phyloP scores from a whole-genome alignment of 2,888 invertebrate genomes.

The Zygogramma bicolorata region DNA sequence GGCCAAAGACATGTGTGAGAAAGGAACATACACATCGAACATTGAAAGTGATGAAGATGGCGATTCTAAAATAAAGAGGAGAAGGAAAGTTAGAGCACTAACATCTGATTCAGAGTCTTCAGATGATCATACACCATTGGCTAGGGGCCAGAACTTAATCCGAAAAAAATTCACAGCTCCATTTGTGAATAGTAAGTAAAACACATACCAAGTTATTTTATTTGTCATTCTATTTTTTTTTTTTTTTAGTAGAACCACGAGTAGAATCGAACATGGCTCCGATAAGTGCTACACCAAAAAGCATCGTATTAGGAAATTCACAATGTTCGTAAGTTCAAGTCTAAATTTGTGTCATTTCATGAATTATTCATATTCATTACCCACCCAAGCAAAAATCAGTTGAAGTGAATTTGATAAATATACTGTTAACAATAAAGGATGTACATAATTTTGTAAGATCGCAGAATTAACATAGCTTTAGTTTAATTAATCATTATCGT shows the following conservation, averaged over 20 bases:
- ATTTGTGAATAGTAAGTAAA: constrained; percentile 19
- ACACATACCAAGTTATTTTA: constrained; percentile 15
- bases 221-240: constrained; percentile 15
- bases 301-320: constrained; percentile 16
- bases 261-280: constrained; percentile 15
- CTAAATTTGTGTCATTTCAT: constrained; percentile 17
- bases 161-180: constrained; percentile 15
- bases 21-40: constrained; percentile 19
- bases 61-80: constrained; percentile 9
- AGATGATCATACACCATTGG: constrained; percentile 14
- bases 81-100: constrained; percentile 4
- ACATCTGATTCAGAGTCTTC: constrained; percentile 15
- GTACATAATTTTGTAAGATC: constrained; percentile 17
- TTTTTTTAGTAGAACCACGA: neutral
- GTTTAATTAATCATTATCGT: constrained; percentile 14
- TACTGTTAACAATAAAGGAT: constrained; percentile 15
- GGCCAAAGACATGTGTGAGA: constrained; percentile 18
- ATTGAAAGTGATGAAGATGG: constrained; percentile 16
- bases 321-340: constrained; percentile 16
- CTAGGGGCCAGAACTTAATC: constrained; percentile 17
- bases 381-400: constrained; percentile 16
- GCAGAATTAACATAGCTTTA: constrained; percentile 13
- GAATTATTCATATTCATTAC: constrained; percentile 14
- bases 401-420: constrained; percentile 12
- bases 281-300: constrained; percentile 20